A percentile compares a stretch with the other conserved stretches of the same genome.
These are phyloP conservation scores for Archips xylosteana DNA, from an alignment of 2,888 invertebrate species.

Conservation along the genomic window DNA sequence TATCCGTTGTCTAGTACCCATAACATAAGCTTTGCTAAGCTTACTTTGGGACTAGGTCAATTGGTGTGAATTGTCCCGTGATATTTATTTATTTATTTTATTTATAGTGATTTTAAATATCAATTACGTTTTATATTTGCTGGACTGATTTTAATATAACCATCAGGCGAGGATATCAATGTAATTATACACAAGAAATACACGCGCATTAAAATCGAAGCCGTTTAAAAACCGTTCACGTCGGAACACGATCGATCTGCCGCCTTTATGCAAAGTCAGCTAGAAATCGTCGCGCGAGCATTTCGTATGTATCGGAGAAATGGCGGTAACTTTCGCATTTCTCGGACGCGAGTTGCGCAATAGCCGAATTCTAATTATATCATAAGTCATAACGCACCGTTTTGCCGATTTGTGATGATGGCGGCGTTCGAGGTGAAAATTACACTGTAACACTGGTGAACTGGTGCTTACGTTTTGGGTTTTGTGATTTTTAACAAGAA, in stretches of 20 bases:
- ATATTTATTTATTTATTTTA: too few relatives aligned
- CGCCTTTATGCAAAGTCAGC: slow-evolving; percentile 65
- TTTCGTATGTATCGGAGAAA: slow-evolving; percentile 62
- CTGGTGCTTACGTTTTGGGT: neutral
- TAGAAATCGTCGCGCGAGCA: slow-evolving; percentile 60
- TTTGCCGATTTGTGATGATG: slow-evolving; percentile 41
- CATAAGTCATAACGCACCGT: slow-evolving; percentile 44
- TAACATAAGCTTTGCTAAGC: too few relatives aligned
- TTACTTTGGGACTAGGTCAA: too few relatives aligned
- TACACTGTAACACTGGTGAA: neutral
- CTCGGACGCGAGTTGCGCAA: slow-evolving; percentile 57
- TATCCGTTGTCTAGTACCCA: too few relatives aligned
- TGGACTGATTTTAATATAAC: too few relatives aligned
- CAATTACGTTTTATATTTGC: too few relatives aligned
- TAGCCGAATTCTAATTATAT: slow-evolving; percentile 64
- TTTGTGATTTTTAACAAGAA: neutral
- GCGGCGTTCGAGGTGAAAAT: slow-evolving; percentile 27
- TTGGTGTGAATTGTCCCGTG: too few relatives aligned
- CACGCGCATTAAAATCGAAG: neutral
- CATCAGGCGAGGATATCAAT: too few relatives aligned
- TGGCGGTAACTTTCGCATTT: slow-evolving; percentile 71
- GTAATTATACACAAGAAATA: too few relatives aligned
- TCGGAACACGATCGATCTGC: slow-evolving; percentile 12
- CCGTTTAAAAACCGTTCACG: neutral
- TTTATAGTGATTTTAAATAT: too few relatives aligned